Evolutionary conservation across 2,113 vertebrate species (phyloP).

Genomic region (Brachyhypopomus occidentalis): DNA sequence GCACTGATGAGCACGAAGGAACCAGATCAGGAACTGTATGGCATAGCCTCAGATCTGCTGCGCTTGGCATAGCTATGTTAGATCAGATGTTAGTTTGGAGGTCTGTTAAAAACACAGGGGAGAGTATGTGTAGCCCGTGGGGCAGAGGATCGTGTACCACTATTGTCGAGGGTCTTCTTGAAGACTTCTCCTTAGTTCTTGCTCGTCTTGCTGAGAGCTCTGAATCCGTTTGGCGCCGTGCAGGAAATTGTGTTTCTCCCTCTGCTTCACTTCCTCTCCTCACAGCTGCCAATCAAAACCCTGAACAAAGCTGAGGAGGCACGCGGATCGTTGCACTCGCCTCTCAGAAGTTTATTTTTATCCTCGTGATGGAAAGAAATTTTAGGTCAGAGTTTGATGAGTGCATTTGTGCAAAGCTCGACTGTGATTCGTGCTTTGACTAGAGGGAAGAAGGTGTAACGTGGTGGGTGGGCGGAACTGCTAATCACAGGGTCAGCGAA

Average conservation of each 20-base stretch:
- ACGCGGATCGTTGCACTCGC: background rate
- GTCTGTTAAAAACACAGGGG: background rate
- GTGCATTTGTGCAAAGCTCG: background rate
- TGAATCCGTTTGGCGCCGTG: conserved; percentile 5
- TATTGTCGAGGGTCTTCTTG: background rate
- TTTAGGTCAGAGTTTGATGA: conserved; percentile 2
- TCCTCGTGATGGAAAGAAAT: background rate
- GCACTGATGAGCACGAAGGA: background rate
- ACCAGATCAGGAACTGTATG: background rate
- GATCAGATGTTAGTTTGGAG: background rate
- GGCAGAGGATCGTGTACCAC: background rate
- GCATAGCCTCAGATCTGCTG: background rate
- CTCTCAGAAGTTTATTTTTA: conserved; percentile 4
- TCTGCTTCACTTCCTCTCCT: conserved; percentile 18
- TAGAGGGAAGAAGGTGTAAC: background rate
- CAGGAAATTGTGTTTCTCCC: conserved; percentile 2
- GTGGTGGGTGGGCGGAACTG: background rate
- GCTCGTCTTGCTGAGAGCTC: background rate
- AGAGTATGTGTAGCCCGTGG: background rate
- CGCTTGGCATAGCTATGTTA: background rate
- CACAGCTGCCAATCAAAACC: background rate
- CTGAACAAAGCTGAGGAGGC: conserved; percentile 9
- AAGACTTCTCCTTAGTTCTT: background rate
- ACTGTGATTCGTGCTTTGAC: background rate
- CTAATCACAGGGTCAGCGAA: background rate